Percentiles rank a stretch among this genome's conserved stretches.
These are phyloP conservation scores for Tetragonisca angustula DNA, from an alignment of 2,888 invertebrate genomes.

Conservation along the genomic window DNA sequence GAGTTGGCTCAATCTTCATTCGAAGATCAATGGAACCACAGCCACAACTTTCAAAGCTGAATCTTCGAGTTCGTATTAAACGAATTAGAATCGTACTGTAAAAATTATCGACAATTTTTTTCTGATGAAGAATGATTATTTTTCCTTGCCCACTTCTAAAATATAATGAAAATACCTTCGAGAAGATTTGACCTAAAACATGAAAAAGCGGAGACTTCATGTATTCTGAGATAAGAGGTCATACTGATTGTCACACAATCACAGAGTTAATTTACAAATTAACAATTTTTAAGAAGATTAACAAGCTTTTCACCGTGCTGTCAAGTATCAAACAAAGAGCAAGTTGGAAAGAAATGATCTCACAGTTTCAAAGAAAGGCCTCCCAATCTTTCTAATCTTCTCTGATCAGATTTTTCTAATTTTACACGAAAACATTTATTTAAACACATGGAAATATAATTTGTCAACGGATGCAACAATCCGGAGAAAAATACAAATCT, in stretches of 20 bases:
- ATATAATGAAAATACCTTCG: neutral
- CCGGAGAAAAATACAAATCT: neutral
- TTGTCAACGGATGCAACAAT: neutral
- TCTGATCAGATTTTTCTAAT: neutral
- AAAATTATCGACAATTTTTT: neutral
- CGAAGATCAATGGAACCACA: neutral
- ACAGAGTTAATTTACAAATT: neutral
- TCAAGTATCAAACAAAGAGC: neutral
- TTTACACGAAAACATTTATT: neutral
- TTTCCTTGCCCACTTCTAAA: accelerated
- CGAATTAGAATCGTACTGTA: neutral
- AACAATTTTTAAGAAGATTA: neutral
- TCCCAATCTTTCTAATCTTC: no score
- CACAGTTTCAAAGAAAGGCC: neutral
- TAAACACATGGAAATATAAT: neutral
- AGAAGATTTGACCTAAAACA: neutral
- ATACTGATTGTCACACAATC: neutral
- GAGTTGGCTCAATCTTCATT: neutral
- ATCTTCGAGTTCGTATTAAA: no score
- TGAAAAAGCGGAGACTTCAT: neutral
- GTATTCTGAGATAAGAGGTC: neutral
- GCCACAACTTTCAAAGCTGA: neutral
- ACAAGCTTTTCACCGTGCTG: neutral
- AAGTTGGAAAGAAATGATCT: neutral
- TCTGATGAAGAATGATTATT: neutral